These are phyloP conservation scores for Chelon labrosus DNA, from an alignment of 2,797 vertebrate species.

Conservation along the genomic window DNA sequence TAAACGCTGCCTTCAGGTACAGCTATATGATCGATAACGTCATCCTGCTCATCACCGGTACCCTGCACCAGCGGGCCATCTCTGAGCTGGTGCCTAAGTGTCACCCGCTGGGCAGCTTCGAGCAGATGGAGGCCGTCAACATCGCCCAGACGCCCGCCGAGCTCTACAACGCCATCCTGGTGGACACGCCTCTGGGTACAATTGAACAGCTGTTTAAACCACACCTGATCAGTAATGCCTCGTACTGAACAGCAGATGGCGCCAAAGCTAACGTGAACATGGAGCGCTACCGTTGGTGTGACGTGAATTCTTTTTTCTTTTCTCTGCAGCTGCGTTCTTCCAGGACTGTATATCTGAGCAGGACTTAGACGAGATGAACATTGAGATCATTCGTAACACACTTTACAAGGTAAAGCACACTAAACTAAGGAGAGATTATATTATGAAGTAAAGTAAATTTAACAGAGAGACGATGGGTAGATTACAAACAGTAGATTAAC, in stretches of 20 bases:
- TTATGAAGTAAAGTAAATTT: too few species aligned
- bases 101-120: slow-evolving; percentile 97
- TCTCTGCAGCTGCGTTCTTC: slow-evolving; percentile 95
- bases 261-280: not conserved
- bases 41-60: slow-evolving; percentile 98
- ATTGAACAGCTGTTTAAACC: not conserved
- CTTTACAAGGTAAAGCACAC: slow-evolving; percentile 92
- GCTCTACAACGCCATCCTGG: slow-evolving; percentile 99
- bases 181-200: slow-evolving; percentile 96
- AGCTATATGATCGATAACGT: slow-evolving; percentile 99
- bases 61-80: slow-evolving; percentile 96
- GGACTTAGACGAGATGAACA: slow-evolving; percentile 99
- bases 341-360: slow-evolving; percentile 99
- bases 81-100: slow-evolving; percentile 98
- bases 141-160: slow-evolving; percentile 98
- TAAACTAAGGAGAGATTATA: too few species aligned
- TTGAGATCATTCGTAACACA: slow-evolving; percentile 98
- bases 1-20: slow-evolving; percentile 84
- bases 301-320: slow-evolving; percentile 5
- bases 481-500: too few species aligned
- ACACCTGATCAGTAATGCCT: not conserved
- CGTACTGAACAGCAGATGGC: slow-evolving; percentile 16
- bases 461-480: too few species aligned
- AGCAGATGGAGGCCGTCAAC: slow-evolving; percentile 99
- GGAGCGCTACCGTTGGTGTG: too few species aligned